Percentiles rank a stretch among this genome's conserved stretches.
Conservation (phyloP, 2,797 vertebrate species). For the Otolemur crassicaudatus region DNA sequence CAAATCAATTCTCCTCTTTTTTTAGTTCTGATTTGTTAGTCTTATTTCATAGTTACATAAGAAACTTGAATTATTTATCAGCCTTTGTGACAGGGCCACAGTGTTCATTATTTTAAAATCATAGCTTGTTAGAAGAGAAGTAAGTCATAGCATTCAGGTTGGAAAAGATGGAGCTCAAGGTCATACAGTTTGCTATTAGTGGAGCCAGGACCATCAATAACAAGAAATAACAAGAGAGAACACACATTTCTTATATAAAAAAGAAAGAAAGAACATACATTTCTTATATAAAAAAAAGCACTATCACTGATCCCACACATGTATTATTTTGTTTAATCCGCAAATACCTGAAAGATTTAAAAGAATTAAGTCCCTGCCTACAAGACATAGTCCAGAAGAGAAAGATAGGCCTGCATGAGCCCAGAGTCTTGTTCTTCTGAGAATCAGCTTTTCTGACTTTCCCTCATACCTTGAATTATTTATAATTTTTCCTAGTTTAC, state of each 20-base stretch:
- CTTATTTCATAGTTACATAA: conserved; percentile 56
- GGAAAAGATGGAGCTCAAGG: conserved; percentile 19
- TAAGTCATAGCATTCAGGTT: neutral
- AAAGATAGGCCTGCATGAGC: neutral
- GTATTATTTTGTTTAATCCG: conserved; percentile 10
- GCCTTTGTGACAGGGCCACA: neutral
- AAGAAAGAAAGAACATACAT: neutral
- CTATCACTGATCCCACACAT: neutral
- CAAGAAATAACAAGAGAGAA: no score
- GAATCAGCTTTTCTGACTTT: neutral
- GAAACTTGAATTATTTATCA: conserved; percentile 59
- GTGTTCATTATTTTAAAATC: conserved; percentile 57
- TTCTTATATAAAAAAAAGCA: conserved; percentile 26
- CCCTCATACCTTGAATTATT: neutral
- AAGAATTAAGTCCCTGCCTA: neutral
- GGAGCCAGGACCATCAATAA: neutral
- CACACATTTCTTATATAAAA: neutral
- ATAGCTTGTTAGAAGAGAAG: neutral
- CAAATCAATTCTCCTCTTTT: neutral
- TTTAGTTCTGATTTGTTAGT: conserved; percentile 21
- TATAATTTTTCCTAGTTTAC: neutral
- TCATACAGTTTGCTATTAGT: neutral
- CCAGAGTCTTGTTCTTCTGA: neutral
- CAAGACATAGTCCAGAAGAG: neutral
- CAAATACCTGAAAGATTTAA: neutral